Conservation (phyloP, 2,113 vertebrate species). For the Pangasianodon hypophthalmus region DNA sequence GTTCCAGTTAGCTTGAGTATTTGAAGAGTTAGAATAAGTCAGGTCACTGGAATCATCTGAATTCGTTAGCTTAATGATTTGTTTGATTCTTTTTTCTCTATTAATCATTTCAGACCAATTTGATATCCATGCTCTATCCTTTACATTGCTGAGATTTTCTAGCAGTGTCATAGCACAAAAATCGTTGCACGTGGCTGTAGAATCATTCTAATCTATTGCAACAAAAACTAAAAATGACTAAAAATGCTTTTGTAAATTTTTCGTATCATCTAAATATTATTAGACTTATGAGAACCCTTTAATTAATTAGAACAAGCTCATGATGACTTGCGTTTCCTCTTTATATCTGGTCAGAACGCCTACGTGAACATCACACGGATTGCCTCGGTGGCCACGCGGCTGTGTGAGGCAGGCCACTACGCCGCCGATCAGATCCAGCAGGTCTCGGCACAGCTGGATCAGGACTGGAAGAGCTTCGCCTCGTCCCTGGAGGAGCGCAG, state of each 20-base stretch:
- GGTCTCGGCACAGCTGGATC: slow-evolving; percentile 91
- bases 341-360: slow-evolving; percentile 81
- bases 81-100: background rate
- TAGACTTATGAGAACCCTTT: background rate
- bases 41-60: background rate
- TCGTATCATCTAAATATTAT: background rate
- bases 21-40: background rate
- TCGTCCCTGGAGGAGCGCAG: slow-evolving; percentile 92
- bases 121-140: background rate
- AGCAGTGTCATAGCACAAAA: background rate
- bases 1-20: background rate
- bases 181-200: background rate
- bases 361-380: slow-evolving; percentile 98
- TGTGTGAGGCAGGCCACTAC: slow-evolving; percentile 91
- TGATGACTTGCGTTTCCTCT: background rate
- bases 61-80: background rate
- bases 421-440: slow-evolving; percentile 91
- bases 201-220: no score
- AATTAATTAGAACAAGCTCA: background rate
- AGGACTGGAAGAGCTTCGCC: slow-evolving; percentile 95
- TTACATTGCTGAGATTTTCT: background rate
- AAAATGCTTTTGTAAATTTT: background rate
- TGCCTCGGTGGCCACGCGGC: slow-evolving; percentile 88
- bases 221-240: no score
- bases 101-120: background rate